Base-by-base conservation (phyloP, 2,797 vertebrate genomes). In the Choloepus didactylus region DNA sequence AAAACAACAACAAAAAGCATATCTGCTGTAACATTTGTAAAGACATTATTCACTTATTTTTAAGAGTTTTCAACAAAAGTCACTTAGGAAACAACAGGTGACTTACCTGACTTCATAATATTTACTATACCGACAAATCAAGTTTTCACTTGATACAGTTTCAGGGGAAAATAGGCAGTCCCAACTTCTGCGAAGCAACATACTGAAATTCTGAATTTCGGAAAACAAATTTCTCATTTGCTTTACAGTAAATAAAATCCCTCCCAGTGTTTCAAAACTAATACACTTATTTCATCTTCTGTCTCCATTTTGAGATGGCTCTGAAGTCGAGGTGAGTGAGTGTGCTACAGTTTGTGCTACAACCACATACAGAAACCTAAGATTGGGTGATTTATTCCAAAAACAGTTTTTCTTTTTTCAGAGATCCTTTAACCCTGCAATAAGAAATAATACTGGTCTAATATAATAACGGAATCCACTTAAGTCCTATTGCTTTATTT, bases 81-180 rank as follows among this genome's bases (percentile, higher is more conserved):
- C 83, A 46, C 49, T 93, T n/a, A 56, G 31, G 85, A 96, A 64
- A 81, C 44, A 94, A 64, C 29, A 69, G 18, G 21, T n/a, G 51
- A 96, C 97, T 97, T 96, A 97, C 97, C 96, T 95, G 87, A 66
- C 91, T 94, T 89, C 49, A 64, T 77, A 87, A 80, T 88, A 93
- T 31, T 84, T 87, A 88, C 70, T 60, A 93, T 64, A 82, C 70
- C 29, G 72, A 96, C 72, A 83, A 88, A 94, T 73, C 88, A 92
- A 95, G 44, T 83, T 93, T 87, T 79, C 73, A 93, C 41, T 67
- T 91, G 46, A 75, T 1, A 70, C 27, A 44, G 93, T 80, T 92
- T 69, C 51, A 72, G 49, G 29, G 72, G 54, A 59, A 91, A 91
- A 95, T 0, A 56, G 15, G 49, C 46, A 94, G 35, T 49, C 14